Conservation (phyloP, 2,888 invertebrate genomes). For the Volucella zonaria region DNA sequence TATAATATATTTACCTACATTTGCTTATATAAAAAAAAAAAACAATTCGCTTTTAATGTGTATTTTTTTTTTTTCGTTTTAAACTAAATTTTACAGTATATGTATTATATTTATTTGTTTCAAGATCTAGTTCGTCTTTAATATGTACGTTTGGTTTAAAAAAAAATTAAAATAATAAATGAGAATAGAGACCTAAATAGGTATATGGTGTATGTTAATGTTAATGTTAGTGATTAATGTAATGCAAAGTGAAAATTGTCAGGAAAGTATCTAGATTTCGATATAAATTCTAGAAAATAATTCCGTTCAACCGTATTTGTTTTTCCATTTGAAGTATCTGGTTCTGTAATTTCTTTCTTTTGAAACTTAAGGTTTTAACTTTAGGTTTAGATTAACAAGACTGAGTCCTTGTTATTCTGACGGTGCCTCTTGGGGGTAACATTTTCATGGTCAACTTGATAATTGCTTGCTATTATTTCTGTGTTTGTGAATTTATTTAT, state of each 20-base stretch:
- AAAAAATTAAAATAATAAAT: slow-evolving; percentile 16
- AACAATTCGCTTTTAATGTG: slow-evolving; percentile 68
- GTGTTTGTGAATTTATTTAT: slow-evolving; percentile 7
- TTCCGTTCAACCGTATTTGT: slow-evolving; percentile 17
- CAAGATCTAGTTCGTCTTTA: slow-evolving; percentile 71
- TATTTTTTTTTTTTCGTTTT: slow-evolving; percentile 25
- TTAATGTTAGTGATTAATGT: slow-evolving; percentile 8
- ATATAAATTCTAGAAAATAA: slow-evolving; percentile 38
- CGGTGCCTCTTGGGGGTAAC: slow-evolving; percentile 45
- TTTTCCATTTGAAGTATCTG: slow-evolving; percentile 14
- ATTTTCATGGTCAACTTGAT: slow-evolving; percentile 40
- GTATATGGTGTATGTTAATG: slow-evolving; percentile 38
- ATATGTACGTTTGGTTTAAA: slow-evolving; percentile 57
- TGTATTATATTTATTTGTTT: slow-evolving; percentile 38
- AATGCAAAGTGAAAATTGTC: slow-evolving; percentile 56
- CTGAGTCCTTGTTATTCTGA: slow-evolving; percentile 34
- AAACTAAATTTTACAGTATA: neutral
- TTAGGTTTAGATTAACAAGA: slow-evolving; percentile 17
- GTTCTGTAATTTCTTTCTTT: slow-evolving; percentile 35
- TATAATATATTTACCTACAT: slow-evolving; percentile 60
- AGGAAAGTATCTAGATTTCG: slow-evolving; percentile 63
- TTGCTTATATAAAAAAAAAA: slow-evolving; percentile 62
- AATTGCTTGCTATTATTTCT: slow-evolving; percentile 36
- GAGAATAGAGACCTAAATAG: slow-evolving; percentile 30
- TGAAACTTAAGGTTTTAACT: neutral